These are phyloP conservation scores for Hydrozoanthus tunicans DNA, from an alignment of 64 coral and sea anemone genomes.

Conservation along the genomic window DNA sequence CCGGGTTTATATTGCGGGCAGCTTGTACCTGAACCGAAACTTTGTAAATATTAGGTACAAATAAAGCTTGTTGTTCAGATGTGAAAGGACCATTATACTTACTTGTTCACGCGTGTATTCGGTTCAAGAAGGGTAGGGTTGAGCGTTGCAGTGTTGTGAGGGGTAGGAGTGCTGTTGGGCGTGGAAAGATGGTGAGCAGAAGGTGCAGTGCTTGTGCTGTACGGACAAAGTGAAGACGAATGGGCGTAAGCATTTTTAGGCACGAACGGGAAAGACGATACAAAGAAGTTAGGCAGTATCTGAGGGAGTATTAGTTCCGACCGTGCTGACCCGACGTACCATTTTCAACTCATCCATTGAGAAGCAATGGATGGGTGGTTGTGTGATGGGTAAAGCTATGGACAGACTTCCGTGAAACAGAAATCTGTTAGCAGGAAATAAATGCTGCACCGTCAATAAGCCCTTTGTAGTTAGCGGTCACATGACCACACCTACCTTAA, in stretches of 20 bases:
- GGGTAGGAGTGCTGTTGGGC: neutral
- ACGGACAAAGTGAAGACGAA: constrained; percentile 22
- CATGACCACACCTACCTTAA: too few species aligned
- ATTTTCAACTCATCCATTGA: neutral
- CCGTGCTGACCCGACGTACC: neutral
- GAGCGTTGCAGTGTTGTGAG: neutral
- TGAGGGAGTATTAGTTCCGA: neutral
- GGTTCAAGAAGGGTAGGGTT: neutral
- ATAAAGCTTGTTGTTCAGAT: too few species aligned
- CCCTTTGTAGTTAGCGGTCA: too few species aligned
- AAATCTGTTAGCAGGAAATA: too few species aligned
- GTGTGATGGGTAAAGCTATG: too few species aligned
- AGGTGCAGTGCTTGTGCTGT: constrained; percentile 5
- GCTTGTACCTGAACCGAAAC: too few species aligned
- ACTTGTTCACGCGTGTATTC: neutral
- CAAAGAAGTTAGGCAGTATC: neutral
- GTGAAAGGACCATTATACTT: constrained; percentile 1
- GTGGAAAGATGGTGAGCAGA: neutral
- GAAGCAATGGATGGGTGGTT: too few species aligned
- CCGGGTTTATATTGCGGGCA: too few species aligned
- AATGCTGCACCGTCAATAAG: too few species aligned
- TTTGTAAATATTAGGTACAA: too few species aligned
- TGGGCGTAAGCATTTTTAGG: constrained; percentile 12
- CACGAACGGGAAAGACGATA: constrained; percentile 1
- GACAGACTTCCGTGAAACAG: too few species aligned